A percentile compares a stretch with the other conserved stretches of the same genome.
phyloP scores from a whole-genome alignment of 2,797 vertebrate genomes.

The Heteromormyrus szaboi region DNA sequence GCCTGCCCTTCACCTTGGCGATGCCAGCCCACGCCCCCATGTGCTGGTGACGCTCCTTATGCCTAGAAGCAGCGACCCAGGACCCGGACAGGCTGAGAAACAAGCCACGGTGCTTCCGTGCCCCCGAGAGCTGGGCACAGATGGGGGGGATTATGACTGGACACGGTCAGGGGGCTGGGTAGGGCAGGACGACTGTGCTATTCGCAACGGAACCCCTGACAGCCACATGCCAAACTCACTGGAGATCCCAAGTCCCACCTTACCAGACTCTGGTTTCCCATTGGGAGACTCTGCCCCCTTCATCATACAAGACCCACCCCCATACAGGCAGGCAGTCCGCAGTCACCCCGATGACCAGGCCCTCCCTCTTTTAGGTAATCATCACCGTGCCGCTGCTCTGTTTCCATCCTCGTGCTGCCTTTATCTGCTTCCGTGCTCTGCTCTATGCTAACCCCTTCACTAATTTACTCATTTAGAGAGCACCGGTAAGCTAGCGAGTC shows the following conservation, averaged over 20 bases:
- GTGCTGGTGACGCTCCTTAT: conserved; percentile 34
- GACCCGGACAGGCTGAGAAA: conserved; percentile 36
- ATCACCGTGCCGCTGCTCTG: conserved; percentile 65
- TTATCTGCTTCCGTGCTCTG: conserved; percentile 63
- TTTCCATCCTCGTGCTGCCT: conserved; percentile 59
- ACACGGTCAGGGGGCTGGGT: conserved; percentile 37
- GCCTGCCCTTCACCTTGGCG: conserved; percentile 50
- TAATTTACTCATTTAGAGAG: conserved; percentile 60
- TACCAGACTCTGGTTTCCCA: conserved; percentile 67
- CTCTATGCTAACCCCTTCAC: conserved; percentile 51
- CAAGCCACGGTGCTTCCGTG: conserved; percentile 39
- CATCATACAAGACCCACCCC: conserved; percentile 59
- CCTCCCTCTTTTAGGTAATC: conserved; percentile 73
- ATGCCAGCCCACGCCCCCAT: conserved; percentile 36
- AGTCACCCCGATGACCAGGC: conserved; percentile 65
- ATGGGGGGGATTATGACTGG: conserved; percentile 49
- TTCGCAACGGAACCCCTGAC: conserved; percentile 60
- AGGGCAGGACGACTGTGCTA: conserved; percentile 23
- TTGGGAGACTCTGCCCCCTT: conserved; percentile 53
- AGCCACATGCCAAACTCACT: conserved; percentile 55
- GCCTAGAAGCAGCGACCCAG: conserved; percentile 13
- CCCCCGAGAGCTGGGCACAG: conserved; percentile 43
- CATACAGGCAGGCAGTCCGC: conserved; percentile 66
- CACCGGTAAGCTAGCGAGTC: conserved; percentile 48
- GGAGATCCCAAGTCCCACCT: conserved; percentile 57